Evolutionary conservation across 2,888 invertebrate species (phyloP).

Genomic region (Aporophyla lueneburgensis): DNA sequence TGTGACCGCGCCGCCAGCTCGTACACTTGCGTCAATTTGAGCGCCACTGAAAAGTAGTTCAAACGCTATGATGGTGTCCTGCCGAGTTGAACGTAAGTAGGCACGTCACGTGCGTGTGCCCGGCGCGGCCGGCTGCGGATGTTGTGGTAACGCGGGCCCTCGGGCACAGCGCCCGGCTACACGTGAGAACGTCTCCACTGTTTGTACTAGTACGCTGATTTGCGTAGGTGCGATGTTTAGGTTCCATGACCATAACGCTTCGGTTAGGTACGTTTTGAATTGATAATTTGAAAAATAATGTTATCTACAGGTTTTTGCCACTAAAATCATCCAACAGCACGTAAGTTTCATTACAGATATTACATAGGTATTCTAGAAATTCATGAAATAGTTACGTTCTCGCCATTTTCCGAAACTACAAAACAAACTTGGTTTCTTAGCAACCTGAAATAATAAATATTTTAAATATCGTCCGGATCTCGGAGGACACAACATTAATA

Average conservation of each 20-base stretch:
- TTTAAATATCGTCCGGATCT: no score
- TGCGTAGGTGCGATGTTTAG: slow-evolving; percentile 31
- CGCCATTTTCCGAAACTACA: background rate
- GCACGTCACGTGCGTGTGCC: slow-evolving; percentile 43
- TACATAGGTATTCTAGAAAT: background rate
- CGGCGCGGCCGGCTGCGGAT: slow-evolving; percentile 20
- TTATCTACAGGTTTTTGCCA: background rate
- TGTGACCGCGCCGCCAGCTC: slow-evolving; percentile 11
- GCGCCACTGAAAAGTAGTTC: slow-evolving; percentile 6
- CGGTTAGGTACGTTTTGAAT: background rate
- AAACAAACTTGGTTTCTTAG: background rate
- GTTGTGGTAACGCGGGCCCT: slow-evolving; percentile 8
- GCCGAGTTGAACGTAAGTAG: slow-evolving; percentile 13
- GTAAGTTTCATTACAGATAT: background rate
- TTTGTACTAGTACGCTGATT: slow-evolving; percentile 9
- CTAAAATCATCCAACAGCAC: background rate
- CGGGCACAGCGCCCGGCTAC: slow-evolving; percentile 1
- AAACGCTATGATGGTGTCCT: slow-evolving; percentile 4
- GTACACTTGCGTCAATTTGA: slow-evolving; percentile 41
- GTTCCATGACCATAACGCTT: slow-evolving; percentile 6
- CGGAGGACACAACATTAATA: background rate
- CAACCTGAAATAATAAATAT: background rate
- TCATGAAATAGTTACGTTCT: background rate
- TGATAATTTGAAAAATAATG: background rate
- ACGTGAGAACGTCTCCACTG: slow-evolving; percentile 40